These are phyloP conservation scores for Sebastes fasciatus DNA, from an alignment of 2,113 vertebrate species.

Conservation along the genomic window DNA sequence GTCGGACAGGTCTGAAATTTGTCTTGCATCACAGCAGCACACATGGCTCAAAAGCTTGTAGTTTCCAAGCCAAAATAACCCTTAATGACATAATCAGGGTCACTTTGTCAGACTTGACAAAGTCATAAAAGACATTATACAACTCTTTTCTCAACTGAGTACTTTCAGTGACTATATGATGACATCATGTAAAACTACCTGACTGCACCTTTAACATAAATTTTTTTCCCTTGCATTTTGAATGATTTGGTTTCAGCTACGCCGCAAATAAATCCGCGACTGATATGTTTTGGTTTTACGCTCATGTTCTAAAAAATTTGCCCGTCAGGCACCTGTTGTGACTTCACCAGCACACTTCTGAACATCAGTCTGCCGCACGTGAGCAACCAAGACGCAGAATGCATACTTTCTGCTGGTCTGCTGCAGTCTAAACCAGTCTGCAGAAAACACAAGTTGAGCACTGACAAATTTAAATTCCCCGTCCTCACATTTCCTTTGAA, in stretches of 20 bases:
- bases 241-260: conserved; percentile 22
- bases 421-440: conserved; percentile 15
- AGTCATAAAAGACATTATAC: not conserved
- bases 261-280: conserved; percentile 20
- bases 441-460: conserved; percentile 18
- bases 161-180: not conserved
- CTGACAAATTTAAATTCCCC: conserved; percentile 40
- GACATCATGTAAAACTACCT: not conserved
- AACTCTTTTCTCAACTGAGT: not conserved
- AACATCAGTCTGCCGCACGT: not conserved
- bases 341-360: conserved; percentile 12
- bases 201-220: conserved; percentile 1
- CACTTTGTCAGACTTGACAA: not conserved
- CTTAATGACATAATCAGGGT: not conserved
- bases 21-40: too few relatives aligned
- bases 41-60: not conserved
- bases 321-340: conserved; percentile 18
- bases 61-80: not conserved
- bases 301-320: conserved; percentile 39
- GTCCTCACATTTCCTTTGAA: conserved; percentile 29
- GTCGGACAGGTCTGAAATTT: too few relatives aligned
- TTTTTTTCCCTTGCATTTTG: not conserved
- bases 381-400: not conserved
- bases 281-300: conserved; percentile 46
- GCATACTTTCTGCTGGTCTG: conserved; percentile 8